phyloP scores from a whole-genome alignment of 2,113 vertebrate genomes.

The Vidua chalybeata region DNA sequence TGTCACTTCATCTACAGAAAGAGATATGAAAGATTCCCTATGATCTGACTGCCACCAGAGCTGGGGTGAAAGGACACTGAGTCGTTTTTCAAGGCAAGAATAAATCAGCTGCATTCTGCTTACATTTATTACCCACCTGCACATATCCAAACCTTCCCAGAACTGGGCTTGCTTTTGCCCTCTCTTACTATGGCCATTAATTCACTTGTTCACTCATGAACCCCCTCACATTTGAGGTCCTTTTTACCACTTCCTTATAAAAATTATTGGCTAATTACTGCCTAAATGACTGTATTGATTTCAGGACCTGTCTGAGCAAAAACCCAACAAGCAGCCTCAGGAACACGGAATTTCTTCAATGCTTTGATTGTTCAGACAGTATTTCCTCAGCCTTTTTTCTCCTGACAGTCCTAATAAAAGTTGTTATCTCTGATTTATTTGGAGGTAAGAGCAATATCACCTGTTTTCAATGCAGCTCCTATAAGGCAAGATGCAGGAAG shows the following conservation, averaged over 20 bases:
- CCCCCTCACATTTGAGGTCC: not conserved
- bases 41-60: not conserved
- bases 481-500: not conserved
- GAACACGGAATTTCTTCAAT: not conserved
- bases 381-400: not conserved
- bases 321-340: not conserved
- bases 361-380: not conserved
- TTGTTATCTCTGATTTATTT: not conserved
- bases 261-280: conserved; percentile 24
- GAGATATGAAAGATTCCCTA: not conserved
- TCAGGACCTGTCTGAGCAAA: not conserved
- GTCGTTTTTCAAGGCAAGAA: not conserved
- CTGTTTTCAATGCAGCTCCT: not conserved
- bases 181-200: not conserved
- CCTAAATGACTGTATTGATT: conserved; percentile 10
- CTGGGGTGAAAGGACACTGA: not conserved
- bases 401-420: not conserved
- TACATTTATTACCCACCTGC: not conserved
- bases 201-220: not conserved
- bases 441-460: not conserved
- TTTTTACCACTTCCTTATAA: not conserved
- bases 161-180: not conserved
- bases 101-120: not conserved
- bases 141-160: not conserved
- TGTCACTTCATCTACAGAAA: not conserved